Conservation (phyloP, 2,113 vertebrate genomes). For the Dicerorhinus sumatrensis region DNA sequence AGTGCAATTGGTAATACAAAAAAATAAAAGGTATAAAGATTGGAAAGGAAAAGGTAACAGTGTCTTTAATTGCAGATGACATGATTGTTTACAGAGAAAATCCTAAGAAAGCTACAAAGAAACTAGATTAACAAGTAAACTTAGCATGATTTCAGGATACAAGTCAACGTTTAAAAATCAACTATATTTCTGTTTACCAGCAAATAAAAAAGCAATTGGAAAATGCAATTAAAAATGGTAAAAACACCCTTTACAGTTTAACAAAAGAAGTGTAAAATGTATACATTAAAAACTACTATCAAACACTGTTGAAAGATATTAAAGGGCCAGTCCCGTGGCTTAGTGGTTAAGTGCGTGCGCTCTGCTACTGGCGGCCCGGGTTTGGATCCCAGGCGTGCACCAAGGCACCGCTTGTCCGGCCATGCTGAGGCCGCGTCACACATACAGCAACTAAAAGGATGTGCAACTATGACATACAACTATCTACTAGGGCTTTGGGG, state of each 20-base stretch:
- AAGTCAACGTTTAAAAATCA: neutral
- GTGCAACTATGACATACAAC: no score
- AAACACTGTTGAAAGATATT: neutral
- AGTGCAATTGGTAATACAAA: neutral
- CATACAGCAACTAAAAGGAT: no score
- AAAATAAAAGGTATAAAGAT: slow-evolving; percentile 10
- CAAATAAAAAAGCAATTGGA: neutral
- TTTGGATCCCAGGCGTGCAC: no score
- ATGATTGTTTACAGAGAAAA: slow-evolving; percentile 7
- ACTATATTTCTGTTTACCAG: neutral
- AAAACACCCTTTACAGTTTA: slow-evolving; percentile 23
- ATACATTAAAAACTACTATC: neutral
- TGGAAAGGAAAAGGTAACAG: neutral
- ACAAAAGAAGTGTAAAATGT: neutral
- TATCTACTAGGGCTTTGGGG: no score
- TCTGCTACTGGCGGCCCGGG: no score
- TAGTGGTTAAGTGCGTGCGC: no score
- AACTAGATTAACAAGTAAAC: neutral
- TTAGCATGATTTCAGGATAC: neutral
- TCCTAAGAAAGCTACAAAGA: neutral
- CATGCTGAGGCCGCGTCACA: no score
- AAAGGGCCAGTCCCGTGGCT: neutral
- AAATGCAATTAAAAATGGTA: slow-evolving; percentile 51
- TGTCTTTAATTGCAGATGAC: neutral
- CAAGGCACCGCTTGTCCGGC: no score